Conservation (phyloP, 2,888 invertebrate species). For the Orchestes rusci region DNA sequence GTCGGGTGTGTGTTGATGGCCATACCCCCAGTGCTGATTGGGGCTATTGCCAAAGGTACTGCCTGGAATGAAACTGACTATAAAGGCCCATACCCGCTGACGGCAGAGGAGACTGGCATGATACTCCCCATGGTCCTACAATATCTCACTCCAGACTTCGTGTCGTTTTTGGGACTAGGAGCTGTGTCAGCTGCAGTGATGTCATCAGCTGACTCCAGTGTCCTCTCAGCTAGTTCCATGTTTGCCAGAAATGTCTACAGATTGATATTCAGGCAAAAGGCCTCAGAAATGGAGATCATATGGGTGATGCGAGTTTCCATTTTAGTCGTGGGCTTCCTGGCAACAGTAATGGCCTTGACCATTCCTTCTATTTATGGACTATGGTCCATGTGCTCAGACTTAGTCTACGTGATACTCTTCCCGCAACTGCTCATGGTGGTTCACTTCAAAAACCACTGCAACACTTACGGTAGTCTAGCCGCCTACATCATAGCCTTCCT, state of each 20-base stretch:
- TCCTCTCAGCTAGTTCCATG: constrained; percentile 97
- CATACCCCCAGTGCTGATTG: constrained; percentile 92
- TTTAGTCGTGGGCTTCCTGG: constrained; percentile 83
- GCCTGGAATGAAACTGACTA: constrained; percentile 95
- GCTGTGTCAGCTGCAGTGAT: constrained; percentile 99
- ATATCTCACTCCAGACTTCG: constrained; percentile 90
- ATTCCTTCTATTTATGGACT: constrained; percentile 97
- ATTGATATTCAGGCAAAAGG: constrained; percentile 91
- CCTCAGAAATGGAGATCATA: constrained; percentile 95
- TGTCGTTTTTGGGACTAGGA: constrained; percentile 96
- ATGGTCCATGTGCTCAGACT: constrained; percentile 98
- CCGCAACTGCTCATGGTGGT: constrained; percentile 97
- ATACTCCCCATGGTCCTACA: constrained; percentile 96
- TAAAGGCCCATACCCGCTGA: constrained; percentile 66
- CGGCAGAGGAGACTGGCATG: constrained; percentile 78
- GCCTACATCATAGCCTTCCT: constrained; percentile 80
- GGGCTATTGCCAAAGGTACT: constrained; percentile 90
- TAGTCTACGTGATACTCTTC: constrained; percentile 97
- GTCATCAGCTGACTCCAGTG: constrained; percentile 98
- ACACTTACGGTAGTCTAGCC: constrained; percentile 93
- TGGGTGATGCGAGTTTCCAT: constrained; percentile 93
- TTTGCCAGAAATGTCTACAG: constrained; percentile 98
- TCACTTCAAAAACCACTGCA: constrained; percentile 88
- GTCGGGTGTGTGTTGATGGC: constrained; percentile 95
- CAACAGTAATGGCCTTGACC: constrained; percentile 93